Percentiles rank a stretch among this genome's conserved stretches.
Evolutionary conservation across 2,888 invertebrate genomes (phyloP).

Genomic region (Thymelicus lineola): DNA sequence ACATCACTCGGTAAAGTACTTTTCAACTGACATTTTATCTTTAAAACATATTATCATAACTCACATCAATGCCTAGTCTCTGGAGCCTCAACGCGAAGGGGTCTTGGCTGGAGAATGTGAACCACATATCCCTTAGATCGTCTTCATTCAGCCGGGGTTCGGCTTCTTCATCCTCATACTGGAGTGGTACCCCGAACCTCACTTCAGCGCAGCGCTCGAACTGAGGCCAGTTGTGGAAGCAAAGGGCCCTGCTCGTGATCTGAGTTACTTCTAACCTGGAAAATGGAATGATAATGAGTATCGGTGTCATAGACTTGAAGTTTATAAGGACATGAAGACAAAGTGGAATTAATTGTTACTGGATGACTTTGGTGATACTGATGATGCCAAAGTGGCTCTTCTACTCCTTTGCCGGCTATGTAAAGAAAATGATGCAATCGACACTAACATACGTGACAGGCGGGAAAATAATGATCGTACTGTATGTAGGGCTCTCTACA

Average conservation of each 20-base stretch:
- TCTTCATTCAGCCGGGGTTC: conserved; percentile 55
- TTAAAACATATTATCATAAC: conserved; percentile 33
- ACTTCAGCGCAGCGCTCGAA: conserved; percentile 67
- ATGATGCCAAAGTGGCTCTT: no score
- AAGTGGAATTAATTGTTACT: no score
- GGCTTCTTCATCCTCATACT: conserved; percentile 56
- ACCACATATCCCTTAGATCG: conserved; percentile 72
- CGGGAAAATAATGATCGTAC: no score
- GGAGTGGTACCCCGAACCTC: conserved; percentile 66
- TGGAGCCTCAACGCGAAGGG: conserved; percentile 60
- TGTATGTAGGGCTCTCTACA: no score
- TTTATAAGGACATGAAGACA: neutral
- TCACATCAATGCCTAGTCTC: conserved; percentile 64
- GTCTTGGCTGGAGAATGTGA: conserved; percentile 53
- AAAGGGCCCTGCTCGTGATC: conserved; percentile 59
- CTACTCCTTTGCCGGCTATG: no score
- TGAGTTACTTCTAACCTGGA: conserved; percentile 67
- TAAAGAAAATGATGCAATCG: no score
- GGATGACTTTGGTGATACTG: no score
- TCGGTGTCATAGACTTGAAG: no score
- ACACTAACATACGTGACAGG: no score
- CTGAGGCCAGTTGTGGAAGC: conserved; percentile 75
- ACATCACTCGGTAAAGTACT: no score
- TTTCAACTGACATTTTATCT: no score
- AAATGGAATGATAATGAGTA: neutral